Base-by-base conservation (phyloP, 2,888 invertebrate genomes). In the Lucinisca nassula region DNA sequence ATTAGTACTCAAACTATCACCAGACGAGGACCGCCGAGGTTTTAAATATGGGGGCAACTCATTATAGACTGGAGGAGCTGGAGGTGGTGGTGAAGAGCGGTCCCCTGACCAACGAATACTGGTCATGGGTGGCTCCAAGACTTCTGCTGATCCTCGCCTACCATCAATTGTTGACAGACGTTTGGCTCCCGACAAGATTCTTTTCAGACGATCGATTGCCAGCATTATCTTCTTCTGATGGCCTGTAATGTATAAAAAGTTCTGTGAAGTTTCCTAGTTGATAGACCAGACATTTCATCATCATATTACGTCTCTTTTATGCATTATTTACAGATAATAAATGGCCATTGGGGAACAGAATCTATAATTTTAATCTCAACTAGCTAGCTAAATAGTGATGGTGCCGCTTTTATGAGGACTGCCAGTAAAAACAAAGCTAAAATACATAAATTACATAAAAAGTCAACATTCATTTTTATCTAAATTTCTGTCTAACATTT, bases 181-280 rank as follows among this genome's bases (percentile, higher is more conserved):
- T 77, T 95, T 95, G 12, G 90, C 84, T 32, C 93, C 93, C 35
- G 93, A 87, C 84, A 93, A 89, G 10, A 96, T 98, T 96, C 99
- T 98, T 97, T 99, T 99, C 79, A 99, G 98, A 96, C 99, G 97
- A 96, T 99, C 99, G 94, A 99, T 99, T 88, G 99, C 99, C 95
- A 99, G 97, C 95, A 99, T 97, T 93, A 99, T 98, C 97, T 99
- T 99, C 97, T 99, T 99, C 97, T 99, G 99, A 96, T 99, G 99
- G 49, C 99, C 99, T 95, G 98, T 97, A 95, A 98, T 35, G 49
- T 72, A 37, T 76, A 61, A 38, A 55, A 37, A 21, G 61, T 14
- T 67, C 67, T 67, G 12, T 17, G 10, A 67, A 35, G 2, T 35
- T 67, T 17, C 67, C 3, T 0, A 67, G 24, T 58, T 67, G 3